Base-by-base conservation (phyloP, 1,140 invertebrate genomes). In the Acromyrmex charruanus region DNA sequence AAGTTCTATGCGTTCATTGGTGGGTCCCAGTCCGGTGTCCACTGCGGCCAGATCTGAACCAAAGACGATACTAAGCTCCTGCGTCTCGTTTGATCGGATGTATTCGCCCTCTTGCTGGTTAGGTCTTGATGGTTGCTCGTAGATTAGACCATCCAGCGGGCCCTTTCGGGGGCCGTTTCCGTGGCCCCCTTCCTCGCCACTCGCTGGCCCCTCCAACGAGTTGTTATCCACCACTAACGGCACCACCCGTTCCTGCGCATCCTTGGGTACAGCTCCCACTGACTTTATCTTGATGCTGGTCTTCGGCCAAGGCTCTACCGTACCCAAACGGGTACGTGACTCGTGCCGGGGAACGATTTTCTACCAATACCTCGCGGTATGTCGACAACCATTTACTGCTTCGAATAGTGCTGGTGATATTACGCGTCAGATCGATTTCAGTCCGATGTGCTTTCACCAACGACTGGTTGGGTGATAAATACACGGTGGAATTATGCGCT, bases 281-380 rank as follows among this genome's bases (percentile, higher is more conserved):
- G 91, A 91, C 92, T 89, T 94, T 94, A 94, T 94, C 93, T 94
- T 94, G 93, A 93, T 93, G 93, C 91, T 93, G 91, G 89, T 90
- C 87, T 85, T 53, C 88, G 66, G 61, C 91, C 91, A 66, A 91
- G 87, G 88, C 81, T 89, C 66, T 92, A 91, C 61, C 93, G 92
- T 93, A 93, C 92, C 92, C 92, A 55, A 63, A 16, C 58, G 92
- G 86, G 90, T 91, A 91, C 89, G 89, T 80, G 86, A 58, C 21
- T 49, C 31, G 16, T 51, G 51, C 53, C 77, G 58, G 39, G 31
- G 72, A 39, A 77, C 63, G 84, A 31, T 44, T 53, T 69, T 75
- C 74, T 69, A 66, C 7, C 28, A 35, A 44, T 61, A 51, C 21
- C 28, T 75, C 18, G 80, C 35, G 53, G n/a, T 72, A 35, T 53